Evolutionary conservation across 2,888 invertebrate species (phyloP), one percentile per base, ranked within the genome.

Genomic region (Pinctada fucata): DNA sequence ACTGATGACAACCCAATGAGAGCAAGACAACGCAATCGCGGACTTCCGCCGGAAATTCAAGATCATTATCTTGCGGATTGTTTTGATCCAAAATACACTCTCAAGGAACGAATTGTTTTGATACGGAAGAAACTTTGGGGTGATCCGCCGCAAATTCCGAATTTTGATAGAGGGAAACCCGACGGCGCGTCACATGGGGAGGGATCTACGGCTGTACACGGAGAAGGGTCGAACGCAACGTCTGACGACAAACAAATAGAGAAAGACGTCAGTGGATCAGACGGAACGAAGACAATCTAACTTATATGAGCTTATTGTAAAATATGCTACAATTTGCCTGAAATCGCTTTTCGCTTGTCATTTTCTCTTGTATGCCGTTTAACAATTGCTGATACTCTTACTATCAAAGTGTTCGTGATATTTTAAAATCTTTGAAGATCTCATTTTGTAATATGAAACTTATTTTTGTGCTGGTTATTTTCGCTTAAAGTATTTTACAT

Each of bases 61-160:
- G 78, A 80, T 52, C 80, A 78, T 65, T 80, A 66, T 49, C 67
- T 80, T 48, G 78, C 80, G 49, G 72, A 75, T 50, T 80, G 80
- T 75, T 80, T 80, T 64, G 72, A 75, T 16, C 77, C 77, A 63
- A 78, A 80, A 67, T 78, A 78, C n/a, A 78, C 77, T 4, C 74
- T 80, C 5, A 72, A 80, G 63, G 80, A 80, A 48, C 65, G 80
- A 8, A 75, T 77, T 75, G 75, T 63, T 51, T 8, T 80, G 16
- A 80, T 80, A 6, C 67, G 78, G 52, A 72, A 80, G 31, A 77
- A 80, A 64, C 70, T 80, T 10, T 78, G 73, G 70, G 75, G 80
- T 1, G 73, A 76, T 16, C 70, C 71, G 8, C 75, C 71, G 5
- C 45, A 50, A 16, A 65, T 63, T 2, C 70, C 70, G 49, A 63